These are phyloP conservation scores for Andrena bicolor DNA, from an alignment of 2,888 invertebrate species.

Conservation along the genomic window DNA sequence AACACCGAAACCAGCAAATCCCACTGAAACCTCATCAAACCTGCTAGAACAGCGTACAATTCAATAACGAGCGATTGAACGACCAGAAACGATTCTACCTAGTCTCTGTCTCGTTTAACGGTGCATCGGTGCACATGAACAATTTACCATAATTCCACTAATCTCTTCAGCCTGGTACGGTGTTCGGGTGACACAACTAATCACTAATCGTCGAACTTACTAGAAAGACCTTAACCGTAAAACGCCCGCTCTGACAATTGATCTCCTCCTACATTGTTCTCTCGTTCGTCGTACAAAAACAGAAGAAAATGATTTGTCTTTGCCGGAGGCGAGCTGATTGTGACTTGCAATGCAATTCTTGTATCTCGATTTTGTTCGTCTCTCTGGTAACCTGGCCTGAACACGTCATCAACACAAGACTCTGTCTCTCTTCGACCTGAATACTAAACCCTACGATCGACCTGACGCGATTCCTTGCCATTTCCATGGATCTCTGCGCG, in stretches of 20 bases:
- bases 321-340: conserved; percentile 85
- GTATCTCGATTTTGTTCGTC: conserved; percentile 81
- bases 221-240: conserved; percentile 82
- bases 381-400: conserved; percentile 51
- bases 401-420: conserved; percentile 19
- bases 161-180: conserved; percentile 28
- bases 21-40: neutral
- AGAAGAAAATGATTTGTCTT: conserved; percentile 80
- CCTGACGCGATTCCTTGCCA: neutral
- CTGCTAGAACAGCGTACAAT: conserved; percentile 58
- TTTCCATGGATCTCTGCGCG: neutral
- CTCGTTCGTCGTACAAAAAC: conserved; percentile 56
- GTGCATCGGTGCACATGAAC: conserved; percentile 24
- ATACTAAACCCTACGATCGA: neutral
- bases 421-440: neutral
- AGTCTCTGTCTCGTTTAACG: conserved; percentile 39
- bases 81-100: conserved; percentile 55
- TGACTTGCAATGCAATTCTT: conserved; percentile 85
- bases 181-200: conserved; percentile 70
- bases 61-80: conserved; percentile 55
- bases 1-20: neutral
- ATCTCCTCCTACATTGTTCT: conserved; percentile 69
- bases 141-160: conserved; percentile 6
- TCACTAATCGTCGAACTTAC: conserved; percentile 76
- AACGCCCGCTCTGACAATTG: conserved; percentile 84